Percentiles rank a stretch among this genome's conserved stretches.
These are phyloP conservation scores for Odobenus rosmarus DNA, from an alignment of 2,113 vertebrate species.

Conservation along the genomic window DNA sequence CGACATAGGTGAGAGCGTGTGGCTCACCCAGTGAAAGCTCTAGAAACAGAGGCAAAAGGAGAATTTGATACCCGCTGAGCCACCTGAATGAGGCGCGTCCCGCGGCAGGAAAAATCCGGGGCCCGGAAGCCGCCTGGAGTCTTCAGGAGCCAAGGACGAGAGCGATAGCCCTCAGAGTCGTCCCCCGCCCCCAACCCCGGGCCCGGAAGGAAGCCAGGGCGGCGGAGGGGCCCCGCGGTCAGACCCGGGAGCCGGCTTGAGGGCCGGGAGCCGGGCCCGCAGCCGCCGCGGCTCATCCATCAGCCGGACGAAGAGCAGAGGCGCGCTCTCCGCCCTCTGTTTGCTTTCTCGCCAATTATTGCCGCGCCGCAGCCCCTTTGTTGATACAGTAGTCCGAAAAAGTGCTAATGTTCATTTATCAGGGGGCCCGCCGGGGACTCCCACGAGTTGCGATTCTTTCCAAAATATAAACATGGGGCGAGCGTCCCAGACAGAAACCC, in stretches of 20 bases:
- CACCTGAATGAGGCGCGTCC: background rate
- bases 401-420: constrained; percentile 98
- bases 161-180: background rate
- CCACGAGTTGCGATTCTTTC: constrained; percentile 94
- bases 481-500: constrained; percentile 91
- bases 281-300: constrained; percentile 87
- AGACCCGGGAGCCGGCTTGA: constrained; percentile 73
- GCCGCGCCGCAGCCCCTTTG: constrained; percentile 90
- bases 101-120: background rate
- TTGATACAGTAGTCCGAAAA: constrained; percentile 95
- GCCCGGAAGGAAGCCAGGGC: constrained; percentile 17
- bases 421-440: constrained; percentile 89
- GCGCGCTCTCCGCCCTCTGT: constrained; percentile 88
- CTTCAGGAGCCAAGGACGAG: accelerated
- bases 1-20: accelerated
- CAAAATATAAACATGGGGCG: constrained; percentile 97
- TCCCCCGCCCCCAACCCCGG: background rate
- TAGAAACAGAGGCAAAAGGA: accelerated
- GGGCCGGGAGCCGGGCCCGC: constrained; percentile 77
- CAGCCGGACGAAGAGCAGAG: constrained; percentile 91
- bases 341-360: constrained; percentile 98
- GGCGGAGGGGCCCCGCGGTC: constrained; percentile 60
- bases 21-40: background rate
- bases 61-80: background rate
- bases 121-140: background rate